Evolutionary conservation across 2,797 vertebrate genomes (phyloP), one percentile per base, ranked within the genome.

Genomic region (Pipistrellus kuhlii): DNA sequence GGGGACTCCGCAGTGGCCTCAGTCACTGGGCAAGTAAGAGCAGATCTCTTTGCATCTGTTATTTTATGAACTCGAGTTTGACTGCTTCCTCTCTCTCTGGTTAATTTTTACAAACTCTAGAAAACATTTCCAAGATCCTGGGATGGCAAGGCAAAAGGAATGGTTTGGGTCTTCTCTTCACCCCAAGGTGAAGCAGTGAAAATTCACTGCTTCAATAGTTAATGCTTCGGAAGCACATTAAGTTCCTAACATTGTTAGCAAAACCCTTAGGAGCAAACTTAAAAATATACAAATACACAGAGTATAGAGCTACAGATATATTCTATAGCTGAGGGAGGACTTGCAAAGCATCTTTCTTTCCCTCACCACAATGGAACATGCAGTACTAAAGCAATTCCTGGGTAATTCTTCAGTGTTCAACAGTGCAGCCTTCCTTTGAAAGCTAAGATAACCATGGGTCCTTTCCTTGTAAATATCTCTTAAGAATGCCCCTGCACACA

Each of bases 381-480:
- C 66, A 97, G 93, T 92, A 94, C 94, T 85, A 66, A 92, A 95
- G 94, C 90, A 84, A 77, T 75, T 96, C 94, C 97, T 94, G 85
- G 51, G 82, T 94, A 96, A 95, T 95, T 88, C 85, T 94, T 96
- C 95, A 59, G 76, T 77, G 66, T 93, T 96, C 96, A 97, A 85
- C 94, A 95, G 95, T 76, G 88, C 95, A 94, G 97, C 96, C 96
- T 94, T 97, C 97, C 97, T 96, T 85, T 88, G 96, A 76, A 96
- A 88, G 68, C 72, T 72, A 77, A 94, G 94, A 97, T 92, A 95
- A 88, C 96, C 76, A 93, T 86, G 93, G 25, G 96, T 97, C 97
- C 98, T 94, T 93, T 96, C 97, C 97, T 81, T 98, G 98, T 98
- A 98, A 98, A 98, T 98, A 98, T 0, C 95, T 97, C 92, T 93